Percentiles rank a stretch among this genome's conserved stretches.
Conservation (phyloP, 2,797 vertebrate species). For the Carduelis carduelis region DNA sequence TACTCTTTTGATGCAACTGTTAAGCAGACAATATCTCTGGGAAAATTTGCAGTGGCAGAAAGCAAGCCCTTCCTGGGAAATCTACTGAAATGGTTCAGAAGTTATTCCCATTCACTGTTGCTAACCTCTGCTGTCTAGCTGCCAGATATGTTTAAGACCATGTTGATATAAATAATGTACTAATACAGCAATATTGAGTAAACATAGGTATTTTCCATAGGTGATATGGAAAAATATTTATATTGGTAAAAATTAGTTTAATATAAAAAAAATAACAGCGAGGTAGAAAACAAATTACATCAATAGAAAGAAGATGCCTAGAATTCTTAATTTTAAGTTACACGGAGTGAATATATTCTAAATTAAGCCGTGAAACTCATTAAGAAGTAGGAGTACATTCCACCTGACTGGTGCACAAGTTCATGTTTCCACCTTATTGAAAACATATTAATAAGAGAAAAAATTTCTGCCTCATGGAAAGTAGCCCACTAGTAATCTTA, state of each 20-base stretch:
- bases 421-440: not conserved
- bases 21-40: not conserved
- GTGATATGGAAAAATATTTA: not conserved
- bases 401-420: not conserved
- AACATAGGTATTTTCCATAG: not conserved
- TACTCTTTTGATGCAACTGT: not conserved
- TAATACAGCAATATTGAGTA: not conserved
- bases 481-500: not conserved
- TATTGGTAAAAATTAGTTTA: not conserved
- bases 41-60: not conserved
- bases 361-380: not conserved
- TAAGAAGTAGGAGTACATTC: not conserved
- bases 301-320: not conserved
- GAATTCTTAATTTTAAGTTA: not conserved
- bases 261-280: not conserved
- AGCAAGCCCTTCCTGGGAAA: not conserved
- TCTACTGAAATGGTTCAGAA: not conserved
- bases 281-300: not conserved
- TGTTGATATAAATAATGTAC: not conserved
- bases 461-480: not conserved
- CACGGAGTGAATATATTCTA: not conserved
- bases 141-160: not conserved
- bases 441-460: not conserved
- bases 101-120: not conserved
- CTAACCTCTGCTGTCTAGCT: not conserved